Evolutionary conservation across 2,888 invertebrate genomes (phyloP), one percentile per base, ranked within the genome.

Genomic region (Chrysolina haemoptera): DNA sequence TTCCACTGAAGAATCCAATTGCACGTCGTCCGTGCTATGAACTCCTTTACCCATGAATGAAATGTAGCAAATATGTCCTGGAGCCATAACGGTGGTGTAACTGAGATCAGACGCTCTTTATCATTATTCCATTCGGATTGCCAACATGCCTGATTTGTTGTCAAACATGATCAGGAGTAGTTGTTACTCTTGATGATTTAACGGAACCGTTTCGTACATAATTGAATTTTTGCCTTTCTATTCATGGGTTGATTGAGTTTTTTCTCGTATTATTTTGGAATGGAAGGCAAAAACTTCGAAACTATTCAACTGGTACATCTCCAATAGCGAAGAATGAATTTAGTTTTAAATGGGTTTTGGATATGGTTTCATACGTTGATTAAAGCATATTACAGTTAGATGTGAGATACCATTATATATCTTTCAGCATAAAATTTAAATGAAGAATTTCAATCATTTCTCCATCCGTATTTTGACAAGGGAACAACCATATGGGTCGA

Each of bases 191-290:
- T 71, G 71, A 71, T 71, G 66, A 66, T 48, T 66, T 43, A 63
- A 22, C 46, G 63, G 63, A 59, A 59, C 66, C 48, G 22, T 59
- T 62, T 59, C 59, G 66, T 35, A 55, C n/a, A 46, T 71, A 71
- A 71, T 71, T 71, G 66, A 71, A 71, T 62, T 71, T 70, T 71
- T 66, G 55, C 71, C 71, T 71, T 71, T 71, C 71, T 71, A 73
- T 65, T 73, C 63, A 70, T 18, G 66, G 71, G 50, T 50, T 71
- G 66, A 71, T 66, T 59, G 59, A n/a, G 22, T 59, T 59, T 59
- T 59, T 59, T 22, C 35, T 59, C 8, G n/a, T 35, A 14, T 46
- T 9, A 46, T 65, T 20, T 43, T 20, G 65, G 18, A 46, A 50
- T 11, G 46, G 20, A 11, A 46, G n/a, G 46, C 16, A 20, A 20